Evolutionary conservation across 1,140 invertebrate genomes (phyloP).

Genomic region (Hycleus phaleratus): DNA sequence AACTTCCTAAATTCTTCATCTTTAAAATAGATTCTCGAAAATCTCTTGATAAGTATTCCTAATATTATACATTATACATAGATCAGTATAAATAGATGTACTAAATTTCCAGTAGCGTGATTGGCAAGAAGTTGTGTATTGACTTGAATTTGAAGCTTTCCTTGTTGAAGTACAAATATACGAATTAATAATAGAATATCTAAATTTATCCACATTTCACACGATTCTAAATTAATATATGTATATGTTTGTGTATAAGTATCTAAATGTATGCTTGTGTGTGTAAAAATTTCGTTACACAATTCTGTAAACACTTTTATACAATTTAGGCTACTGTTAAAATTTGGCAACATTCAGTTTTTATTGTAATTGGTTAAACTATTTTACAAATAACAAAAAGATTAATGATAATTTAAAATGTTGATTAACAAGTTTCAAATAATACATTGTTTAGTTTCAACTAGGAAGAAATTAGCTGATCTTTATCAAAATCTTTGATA

Average conservation of each 20-base stretch:
- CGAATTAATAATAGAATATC: slow-evolving; percentile 18
- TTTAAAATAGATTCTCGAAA: too few relatives aligned
- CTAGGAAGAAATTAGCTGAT: too few relatives aligned
- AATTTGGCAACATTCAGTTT: too few relatives aligned
- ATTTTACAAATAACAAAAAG: not conserved
- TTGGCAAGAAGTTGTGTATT: slow-evolving; percentile 17
- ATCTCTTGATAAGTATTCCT: not conserved
- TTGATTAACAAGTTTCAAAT: too few relatives aligned
- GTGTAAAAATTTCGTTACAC: slow-evolving; percentile 12
- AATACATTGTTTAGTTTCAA: too few relatives aligned
- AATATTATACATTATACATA: slow-evolving; percentile 9
- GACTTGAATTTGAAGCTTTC: slow-evolving; percentile 18
- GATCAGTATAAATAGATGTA: slow-evolving; percentile 15
- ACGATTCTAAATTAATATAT: slow-evolving; percentile 11
- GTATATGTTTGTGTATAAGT: not conserved
- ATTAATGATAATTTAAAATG: too few relatives aligned
- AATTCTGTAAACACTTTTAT: slow-evolving; percentile 10
- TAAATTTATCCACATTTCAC: slow-evolving; percentile 16
- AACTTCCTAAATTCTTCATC: too few relatives aligned
- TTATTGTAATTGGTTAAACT: too few relatives aligned
- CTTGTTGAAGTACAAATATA: slow-evolving; percentile 10
- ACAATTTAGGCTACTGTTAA: too few relatives aligned
- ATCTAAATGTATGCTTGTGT: not conserved
- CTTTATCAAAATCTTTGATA: too few relatives aligned
- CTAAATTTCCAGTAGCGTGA: slow-evolving; percentile 11